Percentiles rank a stretch among this genome's conserved stretches.
phyloP scores from a whole-genome alignment of 2,888 invertebrate species.

The Helleia helle region DNA sequence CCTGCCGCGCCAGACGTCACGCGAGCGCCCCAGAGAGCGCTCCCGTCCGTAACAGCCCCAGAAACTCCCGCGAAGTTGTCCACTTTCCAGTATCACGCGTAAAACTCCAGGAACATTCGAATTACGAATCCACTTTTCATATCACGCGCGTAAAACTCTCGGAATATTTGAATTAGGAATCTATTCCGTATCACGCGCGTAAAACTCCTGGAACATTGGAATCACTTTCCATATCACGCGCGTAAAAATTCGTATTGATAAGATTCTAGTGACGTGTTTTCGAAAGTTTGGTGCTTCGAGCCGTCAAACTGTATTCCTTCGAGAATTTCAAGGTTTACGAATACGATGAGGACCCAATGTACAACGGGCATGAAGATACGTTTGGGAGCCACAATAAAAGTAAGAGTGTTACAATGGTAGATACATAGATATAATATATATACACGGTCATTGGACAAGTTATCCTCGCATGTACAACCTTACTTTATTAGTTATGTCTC shows the following conservation, averaged over 20 bases:
- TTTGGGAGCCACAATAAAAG: constrained; percentile 60
- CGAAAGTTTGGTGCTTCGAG: constrained; percentile 27
- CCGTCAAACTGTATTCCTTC: constrained; percentile 71
- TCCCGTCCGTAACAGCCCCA: constrained; percentile 38
- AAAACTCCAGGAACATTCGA: too few relatives aligned
- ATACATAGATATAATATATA: neutral
- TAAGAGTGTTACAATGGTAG: constrained; percentile 23
- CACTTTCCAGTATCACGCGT: too few relatives aligned
- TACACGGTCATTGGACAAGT: too few relatives aligned
- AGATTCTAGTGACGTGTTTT: neutral
- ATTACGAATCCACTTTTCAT: neutral
- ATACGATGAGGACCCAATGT: constrained; percentile 61
- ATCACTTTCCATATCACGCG: neutral
- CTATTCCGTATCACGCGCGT: neutral
- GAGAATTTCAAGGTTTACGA: constrained; percentile 69
- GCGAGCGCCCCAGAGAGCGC: constrained; percentile 53
- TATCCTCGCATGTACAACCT: neutral
- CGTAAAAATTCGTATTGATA: neutral
- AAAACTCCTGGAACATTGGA: too few relatives aligned
- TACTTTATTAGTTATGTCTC: neutral
- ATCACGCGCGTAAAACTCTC: neutral
- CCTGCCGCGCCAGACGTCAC: constrained; percentile 65
- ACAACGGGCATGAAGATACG: constrained; percentile 56
- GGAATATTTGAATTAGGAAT: too few relatives aligned
- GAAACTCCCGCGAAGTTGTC: constrained; percentile 21